Conservation (phyloP, 2,113 vertebrate genomes). For the Hiodon tergisus region DNA sequence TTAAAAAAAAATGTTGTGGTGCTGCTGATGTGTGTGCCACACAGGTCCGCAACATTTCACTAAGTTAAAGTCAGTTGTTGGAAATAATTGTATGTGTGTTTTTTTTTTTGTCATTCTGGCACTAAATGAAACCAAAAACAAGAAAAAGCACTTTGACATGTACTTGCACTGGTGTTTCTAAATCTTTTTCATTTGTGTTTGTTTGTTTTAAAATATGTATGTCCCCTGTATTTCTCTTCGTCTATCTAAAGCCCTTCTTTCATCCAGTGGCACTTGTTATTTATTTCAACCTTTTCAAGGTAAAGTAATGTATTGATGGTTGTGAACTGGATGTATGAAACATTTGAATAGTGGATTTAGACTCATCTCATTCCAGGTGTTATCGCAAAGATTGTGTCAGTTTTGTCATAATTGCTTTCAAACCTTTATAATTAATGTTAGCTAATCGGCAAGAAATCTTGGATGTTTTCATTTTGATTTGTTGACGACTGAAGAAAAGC, state of each 20-base stretch:
- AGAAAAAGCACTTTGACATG: conserved; percentile 63
- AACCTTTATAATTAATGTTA: no score
- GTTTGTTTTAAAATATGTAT: neutral
- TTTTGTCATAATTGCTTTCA: no score
- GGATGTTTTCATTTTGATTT: no score
- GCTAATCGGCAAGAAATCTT: no score
- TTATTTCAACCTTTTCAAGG: conserved; percentile 13
- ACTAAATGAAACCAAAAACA: conserved; percentile 54
- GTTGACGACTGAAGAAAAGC: no score
- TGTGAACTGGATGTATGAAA: neutral
- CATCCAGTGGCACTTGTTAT: conserved; percentile 35
- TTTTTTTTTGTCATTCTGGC: conserved; percentile 30
- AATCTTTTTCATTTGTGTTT: conserved; percentile 34
- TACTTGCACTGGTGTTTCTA: conserved; percentile 50
- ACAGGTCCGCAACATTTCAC: neutral
- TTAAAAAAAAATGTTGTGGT: conserved; percentile 1
- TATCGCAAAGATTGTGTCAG: no score
- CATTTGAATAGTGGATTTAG: neutral
- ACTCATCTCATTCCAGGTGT: no score
- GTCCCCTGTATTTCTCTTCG: no score
- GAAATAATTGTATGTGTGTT: conserved; percentile 13
- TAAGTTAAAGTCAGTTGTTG: neutral
- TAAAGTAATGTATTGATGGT: neutral
- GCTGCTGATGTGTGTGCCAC: neutral
- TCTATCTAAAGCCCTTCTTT: conserved; percentile 35